phyloP scores from a whole-genome alignment of 2,113 vertebrate species.

The Aix galericulata region DNA sequence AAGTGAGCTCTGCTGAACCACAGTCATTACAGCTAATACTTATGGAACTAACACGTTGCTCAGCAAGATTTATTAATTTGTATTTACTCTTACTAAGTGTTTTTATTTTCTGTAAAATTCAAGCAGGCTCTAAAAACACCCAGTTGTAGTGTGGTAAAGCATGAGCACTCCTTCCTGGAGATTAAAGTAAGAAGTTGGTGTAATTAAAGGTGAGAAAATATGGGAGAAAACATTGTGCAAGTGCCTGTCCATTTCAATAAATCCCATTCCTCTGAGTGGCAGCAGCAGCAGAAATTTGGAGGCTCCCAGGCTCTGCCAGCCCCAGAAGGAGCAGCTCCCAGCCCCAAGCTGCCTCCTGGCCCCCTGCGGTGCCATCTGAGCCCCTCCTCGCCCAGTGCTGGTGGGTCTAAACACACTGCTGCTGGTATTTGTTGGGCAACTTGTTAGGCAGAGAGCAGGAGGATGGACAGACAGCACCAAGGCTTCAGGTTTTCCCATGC shows the following conservation, averaged over 20 bases:
- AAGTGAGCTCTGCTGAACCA: background rate
- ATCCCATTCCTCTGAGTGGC: background rate
- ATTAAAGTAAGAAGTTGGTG: constrained; percentile 5
- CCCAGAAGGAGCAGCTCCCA: background rate
- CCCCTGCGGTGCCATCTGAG: background rate
- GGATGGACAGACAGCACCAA: background rate
- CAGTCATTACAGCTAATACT: background rate
- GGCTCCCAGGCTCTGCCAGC: background rate
- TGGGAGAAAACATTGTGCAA: background rate
- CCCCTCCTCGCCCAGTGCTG: background rate
- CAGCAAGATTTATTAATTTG: constrained; percentile 32
- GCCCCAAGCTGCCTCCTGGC: background rate
- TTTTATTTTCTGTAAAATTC: constrained; percentile 19
- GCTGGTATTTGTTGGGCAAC: constrained; percentile 25
- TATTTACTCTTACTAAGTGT: background rate
- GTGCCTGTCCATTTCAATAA: background rate
- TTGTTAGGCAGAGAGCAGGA: constrained; percentile 29
- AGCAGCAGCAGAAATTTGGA: background rate
- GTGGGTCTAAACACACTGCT: constrained; percentile 1
- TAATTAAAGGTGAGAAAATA: background rate
- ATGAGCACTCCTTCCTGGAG: background rate
- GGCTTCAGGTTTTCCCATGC: constrained; percentile 29
- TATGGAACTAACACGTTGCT: background rate
- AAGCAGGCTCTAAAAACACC: background rate
- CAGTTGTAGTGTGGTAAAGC: background rate